Percentiles rank a stretch among this genome's conserved stretches.
Conservation (phyloP, 2,888 invertebrate genomes). For the Lepidochitona cinerea region DNA sequence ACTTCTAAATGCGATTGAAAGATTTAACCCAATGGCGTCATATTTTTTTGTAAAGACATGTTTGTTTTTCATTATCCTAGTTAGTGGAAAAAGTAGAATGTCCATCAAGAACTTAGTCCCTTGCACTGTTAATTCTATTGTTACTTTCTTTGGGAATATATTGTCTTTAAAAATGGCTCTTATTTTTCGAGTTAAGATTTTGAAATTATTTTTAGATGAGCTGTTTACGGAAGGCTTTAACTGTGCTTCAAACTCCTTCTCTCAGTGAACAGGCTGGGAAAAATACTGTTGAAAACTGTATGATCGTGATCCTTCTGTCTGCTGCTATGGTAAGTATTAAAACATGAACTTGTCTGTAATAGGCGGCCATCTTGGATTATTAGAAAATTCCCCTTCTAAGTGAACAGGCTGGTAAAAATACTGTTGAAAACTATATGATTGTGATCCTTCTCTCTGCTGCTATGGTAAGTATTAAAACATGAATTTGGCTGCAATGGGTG, state of each 20-base stretch:
- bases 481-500: background rate
- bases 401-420: constrained; percentile 90
- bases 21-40: too few relatives aligned
- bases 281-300: constrained; percentile 89
- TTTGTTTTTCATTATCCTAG: too few relatives aligned
- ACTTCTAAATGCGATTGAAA: too few relatives aligned
- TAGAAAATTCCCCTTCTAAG: constrained; percentile 80
- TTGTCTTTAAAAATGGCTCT: too few relatives aligned
- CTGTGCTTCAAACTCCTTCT: constrained; percentile 79
- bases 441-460: constrained; percentile 85
- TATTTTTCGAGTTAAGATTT: too few relatives aligned
- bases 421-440: constrained; percentile 90
- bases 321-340: constrained; percentile 79
- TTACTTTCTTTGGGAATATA: too few relatives aligned
- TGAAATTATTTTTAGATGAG: constrained; percentile 72
- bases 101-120: too few relatives aligned
- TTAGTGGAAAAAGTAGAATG: too few relatives aligned
- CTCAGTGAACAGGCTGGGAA: constrained; percentile 88
- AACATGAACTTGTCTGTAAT: background rate
- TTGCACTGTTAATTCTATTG: too few relatives aligned
- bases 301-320: constrained; percentile 86
- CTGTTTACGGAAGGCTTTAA: constrained; percentile 80
- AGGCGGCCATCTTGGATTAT: too few relatives aligned
- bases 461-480: constrained; percentile 75
- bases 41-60: too few relatives aligned